A percentile compares a stretch with the other conserved stretches of the same genome.
These are phyloP conservation scores for Dasypolia templi DNA, from an alignment of 2,888 invertebrate genomes.

Conservation along the genomic window DNA sequence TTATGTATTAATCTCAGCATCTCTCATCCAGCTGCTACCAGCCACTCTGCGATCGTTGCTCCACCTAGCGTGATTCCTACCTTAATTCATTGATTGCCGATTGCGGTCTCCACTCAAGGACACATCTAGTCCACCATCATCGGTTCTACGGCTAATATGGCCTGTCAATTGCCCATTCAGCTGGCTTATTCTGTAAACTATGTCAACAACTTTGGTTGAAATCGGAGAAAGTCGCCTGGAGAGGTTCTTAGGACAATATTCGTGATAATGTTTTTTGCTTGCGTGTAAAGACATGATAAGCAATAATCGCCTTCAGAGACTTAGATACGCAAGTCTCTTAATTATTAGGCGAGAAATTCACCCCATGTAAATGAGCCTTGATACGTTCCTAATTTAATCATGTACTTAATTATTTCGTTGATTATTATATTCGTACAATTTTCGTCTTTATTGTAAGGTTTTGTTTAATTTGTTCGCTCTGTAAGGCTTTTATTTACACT, in stretches of 20 bases:
- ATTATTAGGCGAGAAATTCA: neutral
- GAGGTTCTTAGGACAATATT: neutral
- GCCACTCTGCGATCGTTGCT: neutral
- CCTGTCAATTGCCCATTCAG: neutral
- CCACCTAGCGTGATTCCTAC: too few relatives aligned
- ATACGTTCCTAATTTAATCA: constrained; percentile 43
- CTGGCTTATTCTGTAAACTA: neutral
- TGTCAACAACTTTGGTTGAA: neutral
- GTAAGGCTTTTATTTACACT: constrained; percentile 5
- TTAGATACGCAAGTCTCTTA: neutral
- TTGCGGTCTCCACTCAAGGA: neutral
- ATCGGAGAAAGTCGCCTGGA: neutral
- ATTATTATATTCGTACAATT: constrained; percentile 29
- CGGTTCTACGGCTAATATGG: too few relatives aligned
- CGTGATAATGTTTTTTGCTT: neutral
- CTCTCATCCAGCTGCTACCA: neutral
- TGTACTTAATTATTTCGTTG: constrained; percentile 50
- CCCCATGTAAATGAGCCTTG: constrained; percentile 5
- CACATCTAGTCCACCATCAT: neutral
- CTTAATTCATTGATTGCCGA: neutral
- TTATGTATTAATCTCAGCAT: neutral
- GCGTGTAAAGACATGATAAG: neutral
- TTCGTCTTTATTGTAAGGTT: constrained; percentile 31
- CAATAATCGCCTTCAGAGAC: neutral
- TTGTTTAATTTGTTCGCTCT: constrained; percentile 11